Conservation (phyloP, 2,797 vertebrate species). For the Channallabes apus region DNA sequence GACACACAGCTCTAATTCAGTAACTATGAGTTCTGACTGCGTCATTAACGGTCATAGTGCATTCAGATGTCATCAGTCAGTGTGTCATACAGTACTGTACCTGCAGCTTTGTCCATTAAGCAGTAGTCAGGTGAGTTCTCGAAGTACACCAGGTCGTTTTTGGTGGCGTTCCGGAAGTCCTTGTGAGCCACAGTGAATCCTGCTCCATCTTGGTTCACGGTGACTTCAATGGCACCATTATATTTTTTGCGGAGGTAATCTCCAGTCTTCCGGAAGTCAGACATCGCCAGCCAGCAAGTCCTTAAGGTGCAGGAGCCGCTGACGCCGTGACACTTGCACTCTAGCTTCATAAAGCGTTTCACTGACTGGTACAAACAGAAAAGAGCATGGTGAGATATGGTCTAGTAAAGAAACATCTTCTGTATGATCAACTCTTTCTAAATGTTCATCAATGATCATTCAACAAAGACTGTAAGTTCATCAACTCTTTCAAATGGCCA, state of each 20-base stretch:
- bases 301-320: constrained; percentile 95
- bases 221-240: constrained; percentile 95
- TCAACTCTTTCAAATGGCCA: neutral
- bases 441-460: neutral
- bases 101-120: constrained; percentile 94
- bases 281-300: constrained; percentile 97
- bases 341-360: constrained; percentile 96
- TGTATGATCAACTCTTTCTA: neutral
- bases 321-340: constrained; percentile 97
- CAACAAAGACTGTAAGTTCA: too few relatives aligned
- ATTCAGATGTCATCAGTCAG: neutral
- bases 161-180: constrained; percentile 79
- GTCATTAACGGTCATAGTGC: neutral
- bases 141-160: constrained; percentile 97
- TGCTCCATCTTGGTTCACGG: constrained; percentile 93
- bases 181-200: constrained; percentile 94
- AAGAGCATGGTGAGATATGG: neutral
- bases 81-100: constrained; percentile 63
- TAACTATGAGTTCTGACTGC: neutral
- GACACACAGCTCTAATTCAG: neutral
- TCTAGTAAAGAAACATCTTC: neutral
- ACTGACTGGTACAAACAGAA: constrained; percentile 80
- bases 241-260: constrained; percentile 94
- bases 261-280: constrained; percentile 94
- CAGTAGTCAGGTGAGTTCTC: constrained; percentile 99